Base-by-base conservation (phyloP, 2,888 invertebrate genomes). In the Lydus trimaculatus region DNA sequence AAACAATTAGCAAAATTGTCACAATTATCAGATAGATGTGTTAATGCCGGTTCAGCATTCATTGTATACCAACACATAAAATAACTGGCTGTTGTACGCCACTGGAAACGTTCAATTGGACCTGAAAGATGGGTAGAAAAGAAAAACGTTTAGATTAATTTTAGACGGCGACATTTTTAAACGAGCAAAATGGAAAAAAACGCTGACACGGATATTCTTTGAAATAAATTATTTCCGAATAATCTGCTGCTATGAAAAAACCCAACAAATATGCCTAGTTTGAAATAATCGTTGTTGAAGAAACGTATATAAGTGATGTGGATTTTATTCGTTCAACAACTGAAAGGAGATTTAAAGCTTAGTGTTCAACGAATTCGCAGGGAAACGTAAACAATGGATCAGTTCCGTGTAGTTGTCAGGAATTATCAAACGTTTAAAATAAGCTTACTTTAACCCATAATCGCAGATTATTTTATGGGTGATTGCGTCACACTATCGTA, bases 21-120 rank as follows among this genome's bases (percentile, higher is more conserved):
- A 77, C 91, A 91, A 8, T 66, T 78, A 75, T 90, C 90, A 0
- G 86, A 86, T 52, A 91, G 83, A 79, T 86, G 85, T 15, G 85
- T 83, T 69, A 91, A 80, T 62, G 86, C 85, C 5, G 87, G 85
- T 20, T 79, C 84, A 70, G 86, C 87, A 61, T 87, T 82, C 88
- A 91, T 89, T 17, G 91, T 89, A 78, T 88, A 91, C 89, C 89
- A 90, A 76, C 91, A 91, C 90, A 91, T 90, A 82, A 87, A 91
- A 81, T 91, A 91, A 74, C 89, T 88, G 0, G 90, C 90, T 0
- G 90, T 87, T 0, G 87, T 87, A 52, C 89, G 84, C 91, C 91
- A 91, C 77, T 89, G 88, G 78, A 89, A 90, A 65, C 89, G 85
- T 78, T 91, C 90, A 66, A 86, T 77, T 23, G 87, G 86, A 67